Evolutionary conservation across 2,113 vertebrate genomes (phyloP), one percentile per base, ranked within the genome.

Genomic region (Lamprotornis superbus): DNA sequence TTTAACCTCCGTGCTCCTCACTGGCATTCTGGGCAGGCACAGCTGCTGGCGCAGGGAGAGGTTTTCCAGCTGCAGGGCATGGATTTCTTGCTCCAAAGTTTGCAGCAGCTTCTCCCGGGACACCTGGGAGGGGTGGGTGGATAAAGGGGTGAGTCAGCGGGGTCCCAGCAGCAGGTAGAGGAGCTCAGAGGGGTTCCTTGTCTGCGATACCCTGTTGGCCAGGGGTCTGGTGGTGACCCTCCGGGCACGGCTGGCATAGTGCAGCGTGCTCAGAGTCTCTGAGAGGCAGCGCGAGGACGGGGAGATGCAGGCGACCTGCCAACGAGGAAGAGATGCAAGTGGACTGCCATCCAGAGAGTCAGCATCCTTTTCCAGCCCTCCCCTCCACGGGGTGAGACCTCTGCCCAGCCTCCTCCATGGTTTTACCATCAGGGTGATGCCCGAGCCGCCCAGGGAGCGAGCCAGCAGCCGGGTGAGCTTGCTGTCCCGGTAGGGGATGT

Each of bases 401-500:
- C 21, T 78, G 71, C 59, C 55, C 86, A 37, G 35, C 27, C 35
- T 49, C 24, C 30, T 57, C 21, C 5, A 0, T 15, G 23, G 9
- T 15, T 15, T 0, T 97, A 98, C 98, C 98, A 98, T 98, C 55
- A 98, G 96, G 9, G 98, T 98, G 96, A 98, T 13, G 35, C 98
- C 98, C 0, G 83, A 93, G 28, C 98, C 97, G 0, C 98, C 97
- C 73, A 98, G 96, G 1, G 98, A 98, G 57, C 97, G 97, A 10
- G 98, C 98, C 92, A 98, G 93, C 91, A 98, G 96, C 82, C 96
- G 97, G 42, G 98, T 98, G 77, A 98, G 98, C 30, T 98, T 98
- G 97, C 98, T 98, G 91, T 98, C 98, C n/a, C 98, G 63, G 89
- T 98, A 98, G 2, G 98, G 98, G 33, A 98, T 95, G 89, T 98